A percentile compares a stretch with the other conserved stretches of the same genome.
These are phyloP conservation scores for Clarias platycephalus DNA, from an alignment of 2,797 vertebrate species.

Conservation along the genomic window DNA sequence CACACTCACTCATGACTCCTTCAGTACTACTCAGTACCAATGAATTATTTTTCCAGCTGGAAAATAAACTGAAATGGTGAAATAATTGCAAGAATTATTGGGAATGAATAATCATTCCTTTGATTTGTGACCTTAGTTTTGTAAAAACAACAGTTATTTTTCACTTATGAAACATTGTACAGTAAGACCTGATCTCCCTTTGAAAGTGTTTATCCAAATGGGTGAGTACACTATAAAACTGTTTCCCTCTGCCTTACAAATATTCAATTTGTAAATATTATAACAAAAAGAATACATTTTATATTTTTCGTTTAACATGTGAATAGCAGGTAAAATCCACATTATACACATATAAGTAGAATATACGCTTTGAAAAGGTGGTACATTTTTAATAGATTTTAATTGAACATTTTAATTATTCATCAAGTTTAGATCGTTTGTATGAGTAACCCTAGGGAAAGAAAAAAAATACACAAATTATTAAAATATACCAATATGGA, in stretches of 20 bases:
- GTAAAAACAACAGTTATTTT: neutral
- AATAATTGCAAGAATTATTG: neutral
- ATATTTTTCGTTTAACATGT: too few species aligned
- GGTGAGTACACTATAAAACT: neutral
- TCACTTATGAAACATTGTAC: neutral
- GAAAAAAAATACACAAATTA: neutral
- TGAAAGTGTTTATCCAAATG: neutral
- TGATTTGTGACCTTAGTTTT: neutral
- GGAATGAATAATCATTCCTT: neutral
- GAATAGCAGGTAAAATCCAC: too few species aligned
- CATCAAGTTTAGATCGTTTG: neutral
- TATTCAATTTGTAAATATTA: neutral
- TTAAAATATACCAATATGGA: neutral
- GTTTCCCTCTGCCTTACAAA: neutral
- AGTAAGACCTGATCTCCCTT: neutral
- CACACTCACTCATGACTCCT: neutral
- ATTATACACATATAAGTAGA: too few species aligned
- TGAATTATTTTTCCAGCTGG: neutral
- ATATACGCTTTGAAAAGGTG: too few species aligned
- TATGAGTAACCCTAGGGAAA: neutral
- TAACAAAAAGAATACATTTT: neutral
- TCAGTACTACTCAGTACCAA: neutral
- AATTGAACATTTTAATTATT: neutral
- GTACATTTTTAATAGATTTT: neutral
- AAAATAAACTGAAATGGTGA: neutral